Conservation (phyloP, 2,113 vertebrate species). For the Abramis brama region DNA sequence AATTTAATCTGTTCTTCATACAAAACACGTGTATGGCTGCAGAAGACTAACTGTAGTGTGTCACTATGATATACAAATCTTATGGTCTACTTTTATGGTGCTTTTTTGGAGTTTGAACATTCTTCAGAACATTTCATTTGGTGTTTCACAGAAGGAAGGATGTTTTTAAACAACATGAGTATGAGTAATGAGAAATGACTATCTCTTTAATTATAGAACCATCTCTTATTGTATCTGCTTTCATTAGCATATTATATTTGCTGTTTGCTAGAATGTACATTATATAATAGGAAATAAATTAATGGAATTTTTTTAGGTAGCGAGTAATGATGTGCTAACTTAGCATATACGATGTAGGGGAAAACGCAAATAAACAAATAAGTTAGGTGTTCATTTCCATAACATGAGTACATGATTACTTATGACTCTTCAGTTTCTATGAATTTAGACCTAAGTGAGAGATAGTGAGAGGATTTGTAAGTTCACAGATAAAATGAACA, state of each 20-base stretch:
- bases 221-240: neutral
- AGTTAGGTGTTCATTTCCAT: neutral
- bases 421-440: neutral
- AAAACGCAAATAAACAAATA: neutral
- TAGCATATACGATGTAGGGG: neutral
- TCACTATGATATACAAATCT: too few relatives aligned
- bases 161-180: neutral
- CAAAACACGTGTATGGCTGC: neutral
- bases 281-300: neutral
- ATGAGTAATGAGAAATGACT: neutral
- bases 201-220: neutral
- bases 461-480: neutral
- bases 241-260: neutral
- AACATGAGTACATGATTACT: neutral
- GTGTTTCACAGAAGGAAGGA: neutral
- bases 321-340: neutral
- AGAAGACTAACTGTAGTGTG: neutral
- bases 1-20: neutral
- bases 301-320: neutral
- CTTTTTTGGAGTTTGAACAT: neutral
- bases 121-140: neutral
- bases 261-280: neutral
- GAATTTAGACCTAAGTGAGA: neutral
- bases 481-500: neutral
- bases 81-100: too few relatives aligned